Percentiles rank a stretch among this genome's conserved stretches.
These are phyloP conservation scores for Cephus sareptanus DNA, from an alignment of 2,888 invertebrate species.

Conservation along the genomic window DNA sequence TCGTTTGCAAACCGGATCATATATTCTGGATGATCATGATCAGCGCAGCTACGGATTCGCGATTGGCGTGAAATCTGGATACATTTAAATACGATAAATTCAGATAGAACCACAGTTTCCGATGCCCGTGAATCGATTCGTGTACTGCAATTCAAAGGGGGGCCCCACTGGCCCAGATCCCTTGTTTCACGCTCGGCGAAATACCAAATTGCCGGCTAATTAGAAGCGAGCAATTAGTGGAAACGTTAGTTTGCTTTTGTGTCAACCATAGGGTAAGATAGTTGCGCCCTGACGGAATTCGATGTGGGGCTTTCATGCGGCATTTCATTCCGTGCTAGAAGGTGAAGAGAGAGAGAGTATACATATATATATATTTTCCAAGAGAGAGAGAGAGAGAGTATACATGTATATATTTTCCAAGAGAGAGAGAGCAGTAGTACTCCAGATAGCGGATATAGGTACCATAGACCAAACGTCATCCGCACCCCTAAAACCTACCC, in stretches of 20 bases:
- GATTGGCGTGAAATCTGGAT: too few species aligned
- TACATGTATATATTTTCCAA: not conserved
- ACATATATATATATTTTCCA: too few species aligned
- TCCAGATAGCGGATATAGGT: not conserved
- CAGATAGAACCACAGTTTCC: not conserved
- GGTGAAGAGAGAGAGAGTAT: not conserved
- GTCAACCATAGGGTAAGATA: constrained; percentile 25
- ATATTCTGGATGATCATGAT: too few species aligned
- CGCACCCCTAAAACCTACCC: too few species aligned
- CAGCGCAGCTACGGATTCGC: too few species aligned
- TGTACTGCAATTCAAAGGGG: constrained; percentile 23
- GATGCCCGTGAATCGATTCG: constrained; percentile 34
- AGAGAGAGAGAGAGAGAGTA: not conserved
- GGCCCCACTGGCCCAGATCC: constrained; percentile 25
- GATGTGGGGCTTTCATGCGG: constrained; percentile 14
- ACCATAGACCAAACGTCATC: not conserved
- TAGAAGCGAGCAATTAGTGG: constrained; percentile 49
- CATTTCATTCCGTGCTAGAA: constrained; percentile 5
- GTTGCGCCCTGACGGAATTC: constrained; percentile 11
- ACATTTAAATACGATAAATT: too few species aligned
- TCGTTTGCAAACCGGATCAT: too few species aligned
- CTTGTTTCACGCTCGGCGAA: constrained; percentile 48
- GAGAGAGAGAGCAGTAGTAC: not conserved
- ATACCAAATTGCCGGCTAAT: constrained; percentile 48
- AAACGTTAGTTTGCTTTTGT: constrained; percentile 51